Percentiles rank a stretch among this genome's conserved stretches.
These are phyloP conservation scores for Aurelia sp. DNA, from an alignment of 30 jellyfish, hydroid and myxozoan species.

Conservation along the genomic window DNA sequence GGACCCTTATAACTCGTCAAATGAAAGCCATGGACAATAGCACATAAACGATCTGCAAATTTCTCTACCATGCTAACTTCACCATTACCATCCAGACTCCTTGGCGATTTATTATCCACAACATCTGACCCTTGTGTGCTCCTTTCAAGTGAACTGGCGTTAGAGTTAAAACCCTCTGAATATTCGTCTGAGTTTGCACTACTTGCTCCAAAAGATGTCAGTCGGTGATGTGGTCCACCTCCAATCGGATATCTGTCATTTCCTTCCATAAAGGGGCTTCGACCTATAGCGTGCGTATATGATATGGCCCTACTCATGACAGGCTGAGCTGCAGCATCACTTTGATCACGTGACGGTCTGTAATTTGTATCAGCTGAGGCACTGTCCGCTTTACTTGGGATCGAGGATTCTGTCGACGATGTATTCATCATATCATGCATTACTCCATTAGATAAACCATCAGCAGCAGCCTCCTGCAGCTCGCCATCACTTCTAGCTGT, in stretches of 20 bases:
- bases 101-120: neutral
- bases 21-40: conserved; percentile 88
- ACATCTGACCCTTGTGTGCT: neutral
- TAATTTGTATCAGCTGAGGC: too few species aligned
- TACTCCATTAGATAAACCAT: too few species aligned
- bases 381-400: too few species aligned
- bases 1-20: conserved; percentile 59
- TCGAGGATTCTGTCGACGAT: too few species aligned
- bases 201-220: too few species aligned
- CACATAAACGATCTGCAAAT: conserved; percentile 88
- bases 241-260: neutral
- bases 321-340: too few species aligned
- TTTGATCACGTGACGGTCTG: too few species aligned
- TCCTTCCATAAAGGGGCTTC: neutral
- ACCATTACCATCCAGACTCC: neutral
- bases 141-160: neutral
- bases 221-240: too few species aligned
- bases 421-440: too few species aligned
- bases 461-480: too few species aligned
- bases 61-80: conserved; percentile 50
- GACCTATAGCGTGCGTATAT: conserved; percentile 27
- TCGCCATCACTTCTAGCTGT: neutral
- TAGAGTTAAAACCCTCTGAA: neutral
- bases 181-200: neutral
- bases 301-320: conserved; percentile 18